phyloP scores from a whole-genome alignment of 2,113 vertebrate species.

The Geococcyx californianus region DNA sequence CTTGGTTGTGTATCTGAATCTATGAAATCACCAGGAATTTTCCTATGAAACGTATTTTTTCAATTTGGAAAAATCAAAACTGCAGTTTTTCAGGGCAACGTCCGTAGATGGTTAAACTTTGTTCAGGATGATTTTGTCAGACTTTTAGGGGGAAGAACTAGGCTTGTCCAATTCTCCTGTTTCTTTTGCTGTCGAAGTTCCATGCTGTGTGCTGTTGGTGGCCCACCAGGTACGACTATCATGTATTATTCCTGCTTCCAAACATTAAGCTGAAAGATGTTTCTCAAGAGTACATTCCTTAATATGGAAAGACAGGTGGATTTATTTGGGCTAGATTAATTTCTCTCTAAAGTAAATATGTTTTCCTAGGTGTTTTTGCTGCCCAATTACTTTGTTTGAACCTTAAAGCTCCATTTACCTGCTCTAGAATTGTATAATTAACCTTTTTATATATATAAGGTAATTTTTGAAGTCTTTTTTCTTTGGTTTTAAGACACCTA shows the following conservation, averaged over 20 bases:
- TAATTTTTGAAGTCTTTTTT: background rate
- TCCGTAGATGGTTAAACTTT: background rate
- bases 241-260: background rate
- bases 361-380: background rate
- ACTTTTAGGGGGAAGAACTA: background rate
- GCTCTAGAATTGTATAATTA: background rate
- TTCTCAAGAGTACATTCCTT: background rate
- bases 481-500: background rate
- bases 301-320: background rate
- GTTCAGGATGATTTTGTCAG: background rate
- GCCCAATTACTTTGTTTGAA: background rate
- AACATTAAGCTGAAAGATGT: background rate
- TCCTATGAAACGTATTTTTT: background rate
- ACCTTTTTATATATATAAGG: background rate
- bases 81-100: background rate
- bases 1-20: background rate
- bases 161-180: rapidly evolving
- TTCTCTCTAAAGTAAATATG: background rate
- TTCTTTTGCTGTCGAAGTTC: background rate
- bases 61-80: background rate
- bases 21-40: background rate
- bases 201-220: background rate
- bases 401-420: background rate
- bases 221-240: background rate
- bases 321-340: background rate